Evolutionary conservation across 2,113 vertebrate species (phyloP).

Genomic region (Crotalus horridus): DNA sequence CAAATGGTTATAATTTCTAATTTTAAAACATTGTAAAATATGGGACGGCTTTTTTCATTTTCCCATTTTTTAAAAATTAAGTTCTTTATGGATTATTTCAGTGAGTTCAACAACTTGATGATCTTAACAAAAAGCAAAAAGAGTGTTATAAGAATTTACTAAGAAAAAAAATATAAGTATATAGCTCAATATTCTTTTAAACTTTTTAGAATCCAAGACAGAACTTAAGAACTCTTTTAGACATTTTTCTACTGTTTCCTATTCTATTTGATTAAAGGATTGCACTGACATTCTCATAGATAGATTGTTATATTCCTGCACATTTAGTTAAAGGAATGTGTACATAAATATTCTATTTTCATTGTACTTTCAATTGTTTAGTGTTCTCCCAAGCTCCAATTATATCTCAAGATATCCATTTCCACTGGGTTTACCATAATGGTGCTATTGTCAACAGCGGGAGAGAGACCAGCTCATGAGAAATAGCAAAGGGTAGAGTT

Average conservation of each 20-base stretch:
- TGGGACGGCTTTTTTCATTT: slow-evolving; percentile 34
- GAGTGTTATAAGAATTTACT: slow-evolving; percentile 49
- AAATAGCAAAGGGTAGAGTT: not conserved
- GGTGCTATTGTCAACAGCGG: not conserved
- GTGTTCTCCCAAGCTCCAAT: not conserved
- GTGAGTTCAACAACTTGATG: slow-evolving; percentile 46
- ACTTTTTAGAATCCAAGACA: not conserved
- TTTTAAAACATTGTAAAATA: slow-evolving; percentile 33
- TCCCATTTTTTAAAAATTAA: slow-evolving; percentile 18
- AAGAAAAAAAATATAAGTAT: slow-evolving; percentile 39
- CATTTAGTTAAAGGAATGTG: not conserved
- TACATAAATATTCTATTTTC: not conserved
- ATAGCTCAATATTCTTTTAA: not conserved
- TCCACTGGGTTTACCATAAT: not conserved
- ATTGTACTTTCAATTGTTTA: not conserved
- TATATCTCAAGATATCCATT: not conserved
- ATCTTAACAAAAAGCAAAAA: slow-evolving; percentile 56
- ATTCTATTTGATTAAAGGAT: not conserved
- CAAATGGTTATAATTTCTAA: slow-evolving; percentile 32
- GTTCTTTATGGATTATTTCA: slow-evolving; percentile 50
- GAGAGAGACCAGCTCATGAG: not conserved
- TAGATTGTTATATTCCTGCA: not conserved
- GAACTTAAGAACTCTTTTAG: not conserved
- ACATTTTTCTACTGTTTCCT: not conserved
- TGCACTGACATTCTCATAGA: not conserved